These are phyloP conservation scores for Tympanuchus pallidicinctus DNA, from an alignment of 2,113 vertebrate species.

Conservation along the genomic window DNA sequence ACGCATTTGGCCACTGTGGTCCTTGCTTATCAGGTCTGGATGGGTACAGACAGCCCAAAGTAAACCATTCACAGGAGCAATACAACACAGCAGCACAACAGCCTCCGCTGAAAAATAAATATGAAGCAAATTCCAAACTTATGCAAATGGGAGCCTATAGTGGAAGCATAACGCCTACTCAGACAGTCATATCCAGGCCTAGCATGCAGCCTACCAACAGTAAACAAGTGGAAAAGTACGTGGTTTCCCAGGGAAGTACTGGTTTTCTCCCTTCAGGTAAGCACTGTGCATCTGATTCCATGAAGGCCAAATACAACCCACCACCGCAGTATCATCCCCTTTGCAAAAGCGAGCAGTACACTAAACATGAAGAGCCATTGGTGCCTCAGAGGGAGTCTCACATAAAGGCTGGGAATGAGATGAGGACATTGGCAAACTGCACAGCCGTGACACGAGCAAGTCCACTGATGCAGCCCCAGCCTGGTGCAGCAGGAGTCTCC, in stretches of 20 bases:
- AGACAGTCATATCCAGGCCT: slow-evolving; percentile 66
- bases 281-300: slow-evolving; percentile 78
- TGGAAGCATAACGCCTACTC: slow-evolving; percentile 73
- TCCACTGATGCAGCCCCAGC: slow-evolving; percentile 64
- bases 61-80: slow-evolving; percentile 72
- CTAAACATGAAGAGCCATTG: slow-evolving; percentile 62
- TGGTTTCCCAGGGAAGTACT: slow-evolving; percentile 69
- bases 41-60: slow-evolving; percentile 72
- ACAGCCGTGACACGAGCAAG: slow-evolving; percentile 61
- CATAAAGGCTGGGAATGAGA: slow-evolving; percentile 67
- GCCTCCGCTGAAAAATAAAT: slow-evolving; percentile 67
- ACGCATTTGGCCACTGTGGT: neutral
- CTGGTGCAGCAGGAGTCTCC: slow-evolving; percentile 42
- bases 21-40: slow-evolving; percentile 49
- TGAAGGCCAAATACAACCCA: slow-evolving; percentile 75
- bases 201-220: slow-evolving; percentile 58
- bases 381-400: slow-evolving; percentile 77
- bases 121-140: slow-evolving; percentile 78
- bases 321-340: slow-evolving; percentile 65
- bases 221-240: slow-evolving; percentile 78
- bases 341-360: slow-evolving; percentile 65
- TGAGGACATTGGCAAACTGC: slow-evolving; percentile 72
- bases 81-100: slow-evolving; percentile 57
- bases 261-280: slow-evolving; percentile 82
- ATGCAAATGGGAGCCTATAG: slow-evolving; percentile 66